These are phyloP conservation scores for Diaperis boleti DNA, from an alignment of 2,888 invertebrate species.

Conservation along the genomic window DNA sequence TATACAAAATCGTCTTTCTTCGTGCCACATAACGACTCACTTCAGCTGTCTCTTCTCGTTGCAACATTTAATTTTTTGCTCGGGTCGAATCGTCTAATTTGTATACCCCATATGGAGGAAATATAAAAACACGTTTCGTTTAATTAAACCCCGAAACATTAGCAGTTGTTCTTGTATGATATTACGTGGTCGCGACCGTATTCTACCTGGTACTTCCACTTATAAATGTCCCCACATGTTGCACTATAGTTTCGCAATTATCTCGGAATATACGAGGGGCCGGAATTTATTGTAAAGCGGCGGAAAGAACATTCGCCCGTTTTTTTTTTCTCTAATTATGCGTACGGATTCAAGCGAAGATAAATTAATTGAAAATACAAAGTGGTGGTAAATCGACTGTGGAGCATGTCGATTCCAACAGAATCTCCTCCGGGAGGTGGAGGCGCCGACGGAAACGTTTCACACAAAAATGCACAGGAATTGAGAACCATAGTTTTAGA, in stretches of 20 bases:
- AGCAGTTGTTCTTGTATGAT: constrained; percentile 57
- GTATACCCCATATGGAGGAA: constrained; percentile 52
- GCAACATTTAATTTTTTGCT: constrained; percentile 17
- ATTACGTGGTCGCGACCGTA: constrained; percentile 54
- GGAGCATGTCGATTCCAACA: constrained; percentile 17
- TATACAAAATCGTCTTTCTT: not conserved
- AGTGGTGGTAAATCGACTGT: too few relatives aligned
- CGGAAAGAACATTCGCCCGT: not conserved
- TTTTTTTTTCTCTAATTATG: constrained; percentile 10
- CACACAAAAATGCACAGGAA: constrained; percentile 7
- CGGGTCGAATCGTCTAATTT: constrained; percentile 35
- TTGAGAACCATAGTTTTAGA: not conserved
- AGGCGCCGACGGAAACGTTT: constrained; percentile 1
- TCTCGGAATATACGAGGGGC: constrained; percentile 58
- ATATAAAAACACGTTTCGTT: constrained; percentile 61
- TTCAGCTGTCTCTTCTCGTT: constrained; percentile 4
- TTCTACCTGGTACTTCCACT: constrained; percentile 61
- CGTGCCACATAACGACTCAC: not conserved
- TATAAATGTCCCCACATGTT: constrained; percentile 66
- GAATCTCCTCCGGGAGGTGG: not conserved
- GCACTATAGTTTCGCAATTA: constrained; percentile 68
- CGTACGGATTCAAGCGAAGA: too few relatives aligned
- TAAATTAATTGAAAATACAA: constrained; percentile 14
- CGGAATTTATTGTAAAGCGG: constrained; percentile 23
- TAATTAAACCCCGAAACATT: constrained; percentile 63